Conservation (phyloP, 2,113 vertebrate species). For the Pterophyllum scalare region DNA sequence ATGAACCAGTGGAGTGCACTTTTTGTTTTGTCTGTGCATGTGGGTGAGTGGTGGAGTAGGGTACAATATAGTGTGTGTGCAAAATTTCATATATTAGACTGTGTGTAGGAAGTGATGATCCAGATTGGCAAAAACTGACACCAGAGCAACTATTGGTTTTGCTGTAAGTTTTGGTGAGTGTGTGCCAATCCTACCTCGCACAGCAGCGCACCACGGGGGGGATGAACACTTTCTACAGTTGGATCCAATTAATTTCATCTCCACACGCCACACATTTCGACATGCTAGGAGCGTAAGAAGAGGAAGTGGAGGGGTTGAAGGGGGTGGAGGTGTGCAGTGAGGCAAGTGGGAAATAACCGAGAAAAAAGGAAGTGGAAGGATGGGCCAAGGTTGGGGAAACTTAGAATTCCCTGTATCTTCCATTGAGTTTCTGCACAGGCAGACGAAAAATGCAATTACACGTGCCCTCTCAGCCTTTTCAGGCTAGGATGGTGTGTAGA, state of each 20-base stretch:
- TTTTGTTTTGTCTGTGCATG: not conserved
- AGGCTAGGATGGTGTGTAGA: constrained; percentile 52
- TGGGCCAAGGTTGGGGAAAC: constrained; percentile 59
- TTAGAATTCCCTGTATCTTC: constrained; percentile 69
- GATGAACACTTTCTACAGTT: constrained; percentile 68
- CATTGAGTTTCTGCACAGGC: constrained; percentile 68
- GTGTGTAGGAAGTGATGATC: constrained; percentile 12
- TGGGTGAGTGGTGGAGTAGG: not conserved
- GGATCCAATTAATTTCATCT: constrained; percentile 83
- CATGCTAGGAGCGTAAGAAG: constrained; percentile 67
- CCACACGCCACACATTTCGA: constrained; percentile 70
- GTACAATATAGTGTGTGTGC: not conserved
- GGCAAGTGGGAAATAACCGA: constrained; percentile 59
- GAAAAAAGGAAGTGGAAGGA: constrained; percentile 53
- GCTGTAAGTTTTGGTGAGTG: constrained; percentile 39
- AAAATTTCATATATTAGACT: constrained; percentile 15
- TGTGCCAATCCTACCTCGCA: constrained; percentile 51
- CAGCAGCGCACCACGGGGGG: constrained; percentile 58
- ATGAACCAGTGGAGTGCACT: constrained; percentile 13
- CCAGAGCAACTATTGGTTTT: constrained; percentile 50
- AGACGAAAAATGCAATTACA: constrained; percentile 81
- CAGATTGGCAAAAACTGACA: constrained; percentile 52
- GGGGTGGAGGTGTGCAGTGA: constrained; percentile 44
- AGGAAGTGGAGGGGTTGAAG: constrained; percentile 52
- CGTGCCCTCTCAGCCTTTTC: constrained; percentile 73